A percentile compares a stretch with the other conserved stretches of the same genome.
phyloP scores from a whole-genome alignment of 2,113 vertebrate species.

The Elanoides forficatus region DNA sequence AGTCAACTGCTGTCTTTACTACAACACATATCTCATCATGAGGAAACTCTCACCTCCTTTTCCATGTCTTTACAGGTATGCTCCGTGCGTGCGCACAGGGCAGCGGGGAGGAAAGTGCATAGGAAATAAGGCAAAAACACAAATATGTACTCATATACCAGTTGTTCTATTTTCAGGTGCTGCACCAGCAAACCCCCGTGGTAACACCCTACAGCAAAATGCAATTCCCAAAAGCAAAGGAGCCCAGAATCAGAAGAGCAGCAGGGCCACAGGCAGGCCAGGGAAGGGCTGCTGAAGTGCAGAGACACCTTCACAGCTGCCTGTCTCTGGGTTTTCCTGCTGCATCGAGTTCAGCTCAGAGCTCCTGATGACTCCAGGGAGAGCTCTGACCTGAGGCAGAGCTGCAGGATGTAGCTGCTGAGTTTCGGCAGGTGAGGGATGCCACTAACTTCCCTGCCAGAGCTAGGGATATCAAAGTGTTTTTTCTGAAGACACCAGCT shows the following conservation, averaged over 20 bases:
- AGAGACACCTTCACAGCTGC: background rate
- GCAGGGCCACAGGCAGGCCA: background rate
- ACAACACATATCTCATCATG: fast-evolving
- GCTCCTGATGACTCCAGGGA: background rate
- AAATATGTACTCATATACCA: fast-evolving
- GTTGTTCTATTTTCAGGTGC: background rate
- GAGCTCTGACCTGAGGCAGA: background rate
- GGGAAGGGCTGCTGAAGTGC: background rate
- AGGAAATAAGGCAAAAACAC: background rate
- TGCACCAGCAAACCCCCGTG: background rate
- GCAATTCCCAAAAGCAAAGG: background rate
- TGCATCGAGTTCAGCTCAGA: background rate
- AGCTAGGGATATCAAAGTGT: background rate
- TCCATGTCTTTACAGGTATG: fast-evolving
- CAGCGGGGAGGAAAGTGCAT: fast-evolving
- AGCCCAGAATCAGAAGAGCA: background rate
- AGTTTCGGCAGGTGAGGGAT: background rate
- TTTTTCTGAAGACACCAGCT: background rate
- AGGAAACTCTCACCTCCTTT: background rate
- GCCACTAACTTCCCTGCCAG: background rate
- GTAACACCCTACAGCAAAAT: background rate
- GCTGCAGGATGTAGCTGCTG: background rate
- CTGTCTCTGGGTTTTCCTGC: background rate
- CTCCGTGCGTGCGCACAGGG: fast-evolving
- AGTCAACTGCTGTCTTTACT: background rate